Evolutionary conservation across 2,888 invertebrate species (phyloP).

Genomic region (Lepidocyrtoides sp.): DNA sequence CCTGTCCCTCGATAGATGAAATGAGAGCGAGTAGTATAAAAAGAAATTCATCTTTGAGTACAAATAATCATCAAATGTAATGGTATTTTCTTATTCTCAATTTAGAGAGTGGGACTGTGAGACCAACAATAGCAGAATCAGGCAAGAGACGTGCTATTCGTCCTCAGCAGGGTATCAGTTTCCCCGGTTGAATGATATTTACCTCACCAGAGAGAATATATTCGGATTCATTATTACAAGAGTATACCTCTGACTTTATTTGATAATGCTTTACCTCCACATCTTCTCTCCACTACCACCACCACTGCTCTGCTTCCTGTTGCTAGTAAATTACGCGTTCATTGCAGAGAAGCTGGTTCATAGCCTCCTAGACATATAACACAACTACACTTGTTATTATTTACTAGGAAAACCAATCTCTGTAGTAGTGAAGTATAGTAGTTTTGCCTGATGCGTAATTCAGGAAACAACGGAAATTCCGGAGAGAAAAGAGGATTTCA

Average conservation of each 20-base stretch:
- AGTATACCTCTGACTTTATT: background rate
- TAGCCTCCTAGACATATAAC: background rate
- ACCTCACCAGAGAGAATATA: background rate
- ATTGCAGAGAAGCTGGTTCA: background rate
- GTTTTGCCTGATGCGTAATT: slow-evolving; percentile 19
- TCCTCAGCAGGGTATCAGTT: slow-evolving; percentile 70
- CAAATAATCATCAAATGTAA: slow-evolving; percentile 51
- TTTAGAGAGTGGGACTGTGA: background rate
- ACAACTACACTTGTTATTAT: slow-evolving; percentile 31
- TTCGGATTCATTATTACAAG: background rate
- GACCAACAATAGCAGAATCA: too few relatives aligned
- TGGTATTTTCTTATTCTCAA: slow-evolving; percentile 17
- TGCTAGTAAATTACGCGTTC: background rate
- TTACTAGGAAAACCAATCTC: slow-evolving; percentile 17
- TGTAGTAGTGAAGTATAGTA: too few relatives aligned
- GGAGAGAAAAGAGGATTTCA: slow-evolving; percentile 36
- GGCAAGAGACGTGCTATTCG: slow-evolving; percentile 27
- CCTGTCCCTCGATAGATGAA: slow-evolving; percentile 34
- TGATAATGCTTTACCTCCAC: too few relatives aligned
- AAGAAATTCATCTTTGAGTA: slow-evolving; percentile 51
- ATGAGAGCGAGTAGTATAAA: background rate
- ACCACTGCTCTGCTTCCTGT: background rate
- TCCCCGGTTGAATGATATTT: slow-evolving; percentile 34
- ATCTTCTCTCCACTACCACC: too few relatives aligned
- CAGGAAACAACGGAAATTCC: slow-evolving; percentile 18